Conservation (phyloP, 2,888 invertebrate genomes). For the Diarsia brunnea region DNA sequence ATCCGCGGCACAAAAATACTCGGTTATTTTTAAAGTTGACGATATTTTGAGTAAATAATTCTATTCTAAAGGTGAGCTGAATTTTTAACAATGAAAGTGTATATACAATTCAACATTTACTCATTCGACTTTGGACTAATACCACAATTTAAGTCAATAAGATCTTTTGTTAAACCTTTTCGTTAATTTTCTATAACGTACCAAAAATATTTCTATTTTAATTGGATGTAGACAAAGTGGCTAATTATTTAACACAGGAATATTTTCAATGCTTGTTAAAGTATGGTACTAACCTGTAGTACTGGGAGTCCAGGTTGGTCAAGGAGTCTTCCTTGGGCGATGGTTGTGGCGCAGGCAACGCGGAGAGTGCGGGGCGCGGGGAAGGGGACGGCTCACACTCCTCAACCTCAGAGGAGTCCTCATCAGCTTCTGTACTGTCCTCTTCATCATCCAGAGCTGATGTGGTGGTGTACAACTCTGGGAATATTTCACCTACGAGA, state of each 20-base stretch:
- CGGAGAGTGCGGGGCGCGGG: constrained; percentile 83
- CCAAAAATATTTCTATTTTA: constrained; percentile 4
- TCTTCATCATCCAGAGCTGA: constrained; percentile 80
- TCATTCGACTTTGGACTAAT: constrained; percentile 3
- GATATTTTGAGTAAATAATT: constrained; percentile 30
- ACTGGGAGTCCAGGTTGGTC: constrained; percentile 81
- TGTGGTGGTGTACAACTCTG: constrained; percentile 81
- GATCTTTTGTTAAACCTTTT: not conserved
- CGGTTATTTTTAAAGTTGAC: constrained; percentile 13
- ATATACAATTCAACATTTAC: constrained; percentile 24
- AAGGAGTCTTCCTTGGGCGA: constrained; percentile 80
- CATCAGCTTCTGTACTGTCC: constrained; percentile 74
- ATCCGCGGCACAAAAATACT: constrained; percentile 14
- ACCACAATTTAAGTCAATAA: not conserved
- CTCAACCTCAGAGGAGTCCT: constrained; percentile 73
- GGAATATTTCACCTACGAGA: constrained; percentile 84
- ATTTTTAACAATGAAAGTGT: constrained; percentile 21
- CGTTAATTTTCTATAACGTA: not conserved
- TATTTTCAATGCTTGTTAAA: not conserved
- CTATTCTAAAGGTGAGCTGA: not conserved
- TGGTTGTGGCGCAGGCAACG: constrained; percentile 78
- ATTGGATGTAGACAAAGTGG: not conserved
- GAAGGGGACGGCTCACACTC: constrained; percentile 85
- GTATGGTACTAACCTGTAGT: constrained; percentile 80
- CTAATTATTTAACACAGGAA: not conserved